These are phyloP conservation scores for Caranx ignobilis DNA, from an alignment of 2,113 vertebrate genomes.

Conservation along the genomic window DNA sequence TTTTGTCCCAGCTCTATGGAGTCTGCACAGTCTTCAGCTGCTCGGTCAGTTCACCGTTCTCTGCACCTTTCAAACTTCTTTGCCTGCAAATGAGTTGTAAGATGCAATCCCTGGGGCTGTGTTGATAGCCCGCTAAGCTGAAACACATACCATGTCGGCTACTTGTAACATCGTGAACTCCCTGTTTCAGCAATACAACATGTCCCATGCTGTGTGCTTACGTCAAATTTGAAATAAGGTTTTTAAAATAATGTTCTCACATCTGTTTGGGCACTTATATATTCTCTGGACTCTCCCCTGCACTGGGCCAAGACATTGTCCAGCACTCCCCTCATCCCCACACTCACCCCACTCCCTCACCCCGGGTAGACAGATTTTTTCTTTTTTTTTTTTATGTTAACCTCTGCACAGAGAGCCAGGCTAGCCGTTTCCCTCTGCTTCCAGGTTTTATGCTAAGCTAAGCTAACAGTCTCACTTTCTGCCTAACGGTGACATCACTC, in stretches of 20 bases:
- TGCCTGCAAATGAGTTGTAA: conserved; percentile 42
- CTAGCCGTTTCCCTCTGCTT: neutral
- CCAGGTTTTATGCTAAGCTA: neutral
- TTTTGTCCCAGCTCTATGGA: conserved; percentile 16
- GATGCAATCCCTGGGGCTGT: conserved; percentile 24
- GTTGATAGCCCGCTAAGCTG: conserved; percentile 36
- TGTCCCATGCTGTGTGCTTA: neutral
- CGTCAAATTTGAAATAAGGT: neutral
- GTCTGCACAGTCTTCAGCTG: conserved; percentile 41
- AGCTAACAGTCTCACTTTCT: neutral
- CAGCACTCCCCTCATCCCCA: neutral
- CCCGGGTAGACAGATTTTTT: neutral
- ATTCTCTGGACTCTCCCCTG: neutral
- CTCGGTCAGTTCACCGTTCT: conserved; percentile 33
- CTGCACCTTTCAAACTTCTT: conserved; percentile 50
- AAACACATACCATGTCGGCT: conserved; percentile 39
- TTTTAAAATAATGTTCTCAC: neutral
- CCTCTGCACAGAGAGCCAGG: neutral
- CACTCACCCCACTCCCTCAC: no score
- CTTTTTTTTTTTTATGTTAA: neutral
- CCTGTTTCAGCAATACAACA: neutral
- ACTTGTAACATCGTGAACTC: conserved; percentile 21
- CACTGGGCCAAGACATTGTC: neutral
- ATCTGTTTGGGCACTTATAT: neutral
- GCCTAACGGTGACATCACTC: neutral